These are phyloP conservation scores for Battus philenor DNA, from an alignment of 1,140 invertebrate genomes.

Conservation along the genomic window DNA sequence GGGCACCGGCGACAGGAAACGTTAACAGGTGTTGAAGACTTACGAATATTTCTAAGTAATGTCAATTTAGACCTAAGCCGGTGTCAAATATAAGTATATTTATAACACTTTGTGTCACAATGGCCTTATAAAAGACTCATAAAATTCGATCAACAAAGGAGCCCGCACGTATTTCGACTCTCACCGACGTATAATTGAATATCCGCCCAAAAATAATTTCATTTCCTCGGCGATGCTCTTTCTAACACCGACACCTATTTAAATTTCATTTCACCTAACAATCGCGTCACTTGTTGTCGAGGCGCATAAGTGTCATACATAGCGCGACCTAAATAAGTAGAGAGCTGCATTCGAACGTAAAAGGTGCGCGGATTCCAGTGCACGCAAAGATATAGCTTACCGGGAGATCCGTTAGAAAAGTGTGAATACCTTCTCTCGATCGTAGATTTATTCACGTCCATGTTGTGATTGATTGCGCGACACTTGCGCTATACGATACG, in stretches of 20 bases:
- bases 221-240: slow-evolving; percentile 46
- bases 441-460: too few relatives aligned
- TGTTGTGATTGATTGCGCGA: slow-evolving; percentile 12
- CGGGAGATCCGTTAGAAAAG: slow-evolving; percentile 13
- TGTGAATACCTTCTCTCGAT: slow-evolving; percentile 3
- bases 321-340: slow-evolving; percentile 14
- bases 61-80: not conserved
- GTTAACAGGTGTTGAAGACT: slow-evolving; percentile 15
- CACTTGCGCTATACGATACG: slow-evolving; percentile 11
- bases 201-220: slow-evolving; percentile 63
- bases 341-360: slow-evolving; percentile 9
- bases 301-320: not conserved
- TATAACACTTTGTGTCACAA: too few relatives aligned
- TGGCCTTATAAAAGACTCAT: too few relatives aligned
- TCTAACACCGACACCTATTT: slow-evolving; percentile 14
- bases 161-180: slow-evolving; percentile 46
- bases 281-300: not conserved
- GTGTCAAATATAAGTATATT: too few relatives aligned
- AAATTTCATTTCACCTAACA: slow-evolving; percentile 5
- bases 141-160: slow-evolving; percentile 39
- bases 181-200: slow-evolving; percentile 67
- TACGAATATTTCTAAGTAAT: slow-evolving; percentile 15
- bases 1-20: slow-evolving; percentile 7
- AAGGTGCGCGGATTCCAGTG: slow-evolving; percentile 14
- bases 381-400: slow-evolving; percentile 7